phyloP scores from a whole-genome alignment of 2,888 invertebrate genomes.

The Carpatolechia fugitivella region DNA sequence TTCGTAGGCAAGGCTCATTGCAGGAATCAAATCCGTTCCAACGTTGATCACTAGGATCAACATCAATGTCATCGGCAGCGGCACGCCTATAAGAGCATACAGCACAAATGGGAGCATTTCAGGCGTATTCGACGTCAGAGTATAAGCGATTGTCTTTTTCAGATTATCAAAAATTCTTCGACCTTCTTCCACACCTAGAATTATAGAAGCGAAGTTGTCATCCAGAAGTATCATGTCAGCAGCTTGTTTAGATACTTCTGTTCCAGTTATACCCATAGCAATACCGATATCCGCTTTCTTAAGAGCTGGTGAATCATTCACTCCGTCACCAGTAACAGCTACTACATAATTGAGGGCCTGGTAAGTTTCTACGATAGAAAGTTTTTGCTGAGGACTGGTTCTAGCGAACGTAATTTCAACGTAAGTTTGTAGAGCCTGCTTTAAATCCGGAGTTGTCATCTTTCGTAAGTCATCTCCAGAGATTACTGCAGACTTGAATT shows the following conservation, averaged over 20 bases:
- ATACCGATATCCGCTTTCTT: slow-evolving; percentile 92
- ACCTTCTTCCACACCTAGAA: slow-evolving; percentile 90
- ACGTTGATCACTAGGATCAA: slow-evolving; percentile 86
- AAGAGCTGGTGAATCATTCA: slow-evolving; percentile 92
- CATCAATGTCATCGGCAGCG: slow-evolving; percentile 82
- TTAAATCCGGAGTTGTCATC: slow-evolving; percentile 77
- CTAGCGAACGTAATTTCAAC: slow-evolving; percentile 87
- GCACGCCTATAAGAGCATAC: slow-evolving; percentile 86
- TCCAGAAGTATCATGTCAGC: slow-evolving; percentile 95
- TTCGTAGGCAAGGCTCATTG: slow-evolving; percentile 89
- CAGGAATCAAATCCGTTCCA: slow-evolving; percentile 88
- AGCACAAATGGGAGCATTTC: slow-evolving; percentile 91
- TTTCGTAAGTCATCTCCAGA: slow-evolving; percentile 78
- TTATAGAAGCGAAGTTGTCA: slow-evolving; percentile 93
- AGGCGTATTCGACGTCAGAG: slow-evolving; percentile 89
- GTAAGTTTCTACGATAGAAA: slow-evolving; percentile 87
- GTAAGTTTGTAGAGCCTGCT: slow-evolving; percentile 78
- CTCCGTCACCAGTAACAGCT: slow-evolving; percentile 93
- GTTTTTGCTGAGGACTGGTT: slow-evolving; percentile 84
- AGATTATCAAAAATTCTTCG: slow-evolving; percentile 91
- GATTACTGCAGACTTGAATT: slow-evolving; percentile 60
- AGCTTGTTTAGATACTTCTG: slow-evolving; percentile 91
- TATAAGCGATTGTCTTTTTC: slow-evolving; percentile 92
- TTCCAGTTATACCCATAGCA: slow-evolving; percentile 88
- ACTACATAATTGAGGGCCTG: slow-evolving; percentile 89